Percentiles rank a stretch among this genome's conserved stretches.
Evolutionary conservation across 2,797 vertebrate genomes (phyloP).

Genomic region (Sebastes hubbsi): DNA sequence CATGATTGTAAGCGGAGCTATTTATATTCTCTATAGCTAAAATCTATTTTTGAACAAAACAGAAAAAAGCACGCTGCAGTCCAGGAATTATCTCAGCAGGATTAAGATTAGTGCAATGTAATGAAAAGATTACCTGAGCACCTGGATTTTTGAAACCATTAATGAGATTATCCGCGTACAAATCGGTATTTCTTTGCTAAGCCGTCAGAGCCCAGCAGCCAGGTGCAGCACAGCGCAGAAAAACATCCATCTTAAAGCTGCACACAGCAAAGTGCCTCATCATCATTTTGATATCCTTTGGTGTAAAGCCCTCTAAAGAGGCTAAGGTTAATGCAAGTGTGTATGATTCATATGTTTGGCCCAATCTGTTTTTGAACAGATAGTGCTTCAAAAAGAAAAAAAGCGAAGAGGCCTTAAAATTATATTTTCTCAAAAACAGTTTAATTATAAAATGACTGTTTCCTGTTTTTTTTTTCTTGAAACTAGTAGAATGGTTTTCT

Average conservation of each 20-base stretch:
- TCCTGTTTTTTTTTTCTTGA: not conserved
- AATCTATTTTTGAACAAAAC: slow-evolving; percentile 3
- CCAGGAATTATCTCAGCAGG: slow-evolving; percentile 28
- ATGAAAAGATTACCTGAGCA: slow-evolving; percentile 58
- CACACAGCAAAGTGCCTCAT: slow-evolving; percentile 6
- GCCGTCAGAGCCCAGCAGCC: slow-evolving; percentile 14
- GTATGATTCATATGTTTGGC: not conserved
- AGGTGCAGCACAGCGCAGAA: slow-evolving; percentile 13
- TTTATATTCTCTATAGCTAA: not conserved
- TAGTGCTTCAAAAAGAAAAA: not conserved
- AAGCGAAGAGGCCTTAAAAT: not conserved
- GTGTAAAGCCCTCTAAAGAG: not conserved
- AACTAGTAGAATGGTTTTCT: not conserved
- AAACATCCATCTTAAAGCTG: not conserved
- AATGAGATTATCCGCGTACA: slow-evolving; percentile 60
- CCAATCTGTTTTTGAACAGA: not conserved
- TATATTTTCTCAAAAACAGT: not conserved
- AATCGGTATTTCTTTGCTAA: slow-evolving; percentile 50
- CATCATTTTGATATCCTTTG: not conserved
- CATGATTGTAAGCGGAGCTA: not conserved
- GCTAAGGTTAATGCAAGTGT: not conserved
- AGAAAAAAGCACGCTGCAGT: not conserved
- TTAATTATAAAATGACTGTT: not conserved
- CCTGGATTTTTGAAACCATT: slow-evolving; percentile 54
- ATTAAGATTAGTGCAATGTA: slow-evolving; percentile 52